Base-by-base conservation (phyloP, 2,888 invertebrate genomes). In the Catocala sponsa region DNA sequence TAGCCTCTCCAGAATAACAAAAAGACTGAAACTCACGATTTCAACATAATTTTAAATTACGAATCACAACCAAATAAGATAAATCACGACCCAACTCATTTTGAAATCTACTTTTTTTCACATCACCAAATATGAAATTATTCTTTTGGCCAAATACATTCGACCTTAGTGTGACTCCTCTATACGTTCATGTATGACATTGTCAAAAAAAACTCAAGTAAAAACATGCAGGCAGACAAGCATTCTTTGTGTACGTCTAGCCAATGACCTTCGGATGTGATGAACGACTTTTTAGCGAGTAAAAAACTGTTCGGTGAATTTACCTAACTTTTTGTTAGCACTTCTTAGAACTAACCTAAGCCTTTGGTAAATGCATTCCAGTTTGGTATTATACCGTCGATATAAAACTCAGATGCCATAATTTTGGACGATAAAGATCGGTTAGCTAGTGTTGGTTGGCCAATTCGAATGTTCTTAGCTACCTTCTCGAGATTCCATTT, bases 201-300 rank as follows among this genome's bases (percentile, higher is more conserved):
- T 91, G 92, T 82, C 83, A 84, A 90, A 92, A 90, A 91, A 89
- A 87, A 84, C 81, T 74, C 76, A 75, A 85, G 86, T 84, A 89
- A 91, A 91, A 92, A 91, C 90, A 83, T 67, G 81, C 83, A 79
- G 76, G 82, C 91, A 88, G 86, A 92, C 91, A 92, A 89, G 87
- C 89, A 88, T 89, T 91, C 94, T 91, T 94, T 94, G 91, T 93
- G 83, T 85, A 84, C 85, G 93, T 92, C 93, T 92, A 93, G 92
- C 86, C 85, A 79, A 68, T 76, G 90, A 91, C 93, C 94, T 94
- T 94, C 88, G 79, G 56, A 55, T 72, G 83, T 92, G 93, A 94
- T 93, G 91, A 83, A 92, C 92, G 89, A 86, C 91, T 92, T 91
- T 91, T 92, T 91, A 89, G 87, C 73, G 67, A 46, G 63, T 82